A percentile compares a stretch with the other conserved stretches of the same genome.
phyloP scores from a whole-genome alignment of 2,113 vertebrate genomes.

The Poeciliopsis turrubarensis region DNA sequence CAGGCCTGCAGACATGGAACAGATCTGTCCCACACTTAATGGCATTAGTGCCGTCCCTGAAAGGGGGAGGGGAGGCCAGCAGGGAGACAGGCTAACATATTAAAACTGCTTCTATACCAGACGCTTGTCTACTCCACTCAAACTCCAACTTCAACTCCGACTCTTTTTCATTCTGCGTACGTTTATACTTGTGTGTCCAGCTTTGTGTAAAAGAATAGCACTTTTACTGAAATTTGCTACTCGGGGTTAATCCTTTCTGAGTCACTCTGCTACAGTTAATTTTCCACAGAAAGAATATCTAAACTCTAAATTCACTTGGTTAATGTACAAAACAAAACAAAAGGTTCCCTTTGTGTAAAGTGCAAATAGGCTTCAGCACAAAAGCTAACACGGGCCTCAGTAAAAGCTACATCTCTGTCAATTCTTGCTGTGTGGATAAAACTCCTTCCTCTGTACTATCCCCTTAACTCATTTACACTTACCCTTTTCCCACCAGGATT shows the following conservation, averaged over 20 bases:
- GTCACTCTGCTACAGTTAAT: not conserved
- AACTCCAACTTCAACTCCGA: constrained; percentile 63
- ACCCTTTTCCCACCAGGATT: constrained; percentile 62
- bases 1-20: constrained; percentile 84
- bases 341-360: constrained; percentile 55
- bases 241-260: constrained; percentile 1
- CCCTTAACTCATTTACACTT: constrained; percentile 77
- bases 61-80: constrained; percentile 74
- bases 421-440: constrained; percentile 60
- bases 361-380: constrained; percentile 69
- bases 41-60: constrained; percentile 85
- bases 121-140: constrained; percentile 74
- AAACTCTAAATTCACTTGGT: constrained; percentile 34
- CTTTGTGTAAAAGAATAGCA: constrained; percentile 23
- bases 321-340: not conserved
- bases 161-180: constrained; percentile 49
- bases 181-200: constrained; percentile 22
- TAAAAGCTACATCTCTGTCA: constrained; percentile 61
- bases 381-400: constrained; percentile 42
- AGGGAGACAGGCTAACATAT: constrained; percentile 80
- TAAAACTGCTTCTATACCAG: constrained; percentile 78
- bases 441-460: constrained; percentile 43
- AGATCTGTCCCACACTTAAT: constrained; percentile 86
- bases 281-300: constrained; percentile 11
- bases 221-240: constrained; percentile 20